These are phyloP conservation scores for Halichoerus grypus DNA, from an alignment of 2,113 vertebrate genomes.

Conservation along the genomic window DNA sequence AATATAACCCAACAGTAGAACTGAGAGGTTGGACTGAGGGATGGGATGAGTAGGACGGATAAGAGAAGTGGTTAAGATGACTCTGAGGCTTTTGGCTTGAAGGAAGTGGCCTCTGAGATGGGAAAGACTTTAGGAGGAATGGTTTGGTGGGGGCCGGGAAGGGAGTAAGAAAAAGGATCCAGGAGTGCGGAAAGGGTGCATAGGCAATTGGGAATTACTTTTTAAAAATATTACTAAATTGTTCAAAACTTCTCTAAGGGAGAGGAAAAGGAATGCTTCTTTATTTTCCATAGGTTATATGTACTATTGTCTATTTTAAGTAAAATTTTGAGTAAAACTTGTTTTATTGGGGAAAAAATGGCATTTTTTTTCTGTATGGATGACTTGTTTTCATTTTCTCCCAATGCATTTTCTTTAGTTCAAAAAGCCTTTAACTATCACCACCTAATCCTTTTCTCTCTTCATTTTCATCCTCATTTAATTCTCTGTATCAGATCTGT, in stretches of 20 bases:
- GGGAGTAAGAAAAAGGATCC: background rate
- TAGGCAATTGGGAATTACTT: background rate
- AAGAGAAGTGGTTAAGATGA: background rate
- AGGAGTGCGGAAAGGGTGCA: rapidly evolving
- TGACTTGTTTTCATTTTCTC: background rate
- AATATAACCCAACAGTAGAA: background rate
- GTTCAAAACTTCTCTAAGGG: background rate
- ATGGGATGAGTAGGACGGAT: background rate
- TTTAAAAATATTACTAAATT: background rate
- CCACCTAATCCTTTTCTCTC: background rate
- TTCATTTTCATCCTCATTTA: constrained; percentile 34
- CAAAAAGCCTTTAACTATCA: background rate
- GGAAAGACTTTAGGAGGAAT: background rate
- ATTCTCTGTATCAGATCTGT: background rate
- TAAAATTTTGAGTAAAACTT: background rate
- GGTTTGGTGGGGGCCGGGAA: too few relatives aligned
- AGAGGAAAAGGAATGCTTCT: background rate
- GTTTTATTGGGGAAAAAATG: background rate
- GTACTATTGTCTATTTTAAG: background rate
- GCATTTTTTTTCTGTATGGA: background rate
- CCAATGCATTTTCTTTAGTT: background rate
- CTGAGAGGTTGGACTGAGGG: background rate
- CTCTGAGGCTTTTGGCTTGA: background rate
- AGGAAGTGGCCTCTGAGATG: background rate
- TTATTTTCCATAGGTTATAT: background rate